A percentile compares a stretch with the other conserved stretches of the same genome.
phyloP scores from a whole-genome alignment of 2,113 vertebrate species.

The Melierax canorus region DNA sequence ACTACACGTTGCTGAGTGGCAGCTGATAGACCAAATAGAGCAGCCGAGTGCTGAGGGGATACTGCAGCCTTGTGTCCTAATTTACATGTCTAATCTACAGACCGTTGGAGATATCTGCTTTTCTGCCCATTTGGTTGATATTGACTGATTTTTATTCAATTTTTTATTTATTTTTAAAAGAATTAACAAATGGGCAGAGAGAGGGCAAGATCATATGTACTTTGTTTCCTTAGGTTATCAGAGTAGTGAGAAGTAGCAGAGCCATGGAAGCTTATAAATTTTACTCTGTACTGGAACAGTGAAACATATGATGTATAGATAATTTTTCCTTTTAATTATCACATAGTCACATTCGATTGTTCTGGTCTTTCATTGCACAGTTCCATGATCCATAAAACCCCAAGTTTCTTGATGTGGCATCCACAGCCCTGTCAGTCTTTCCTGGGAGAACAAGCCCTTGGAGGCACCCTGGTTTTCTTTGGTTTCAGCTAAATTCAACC shows the following conservation, averaged over 20 bases:
- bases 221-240: background rate
- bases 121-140: background rate
- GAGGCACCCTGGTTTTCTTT: background rate
- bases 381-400: background rate
- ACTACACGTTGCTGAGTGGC: background rate
- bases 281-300: background rate
- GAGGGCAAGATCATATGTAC: fast-evolving
- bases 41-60: background rate
- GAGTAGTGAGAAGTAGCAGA: background rate
- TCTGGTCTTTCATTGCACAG: background rate
- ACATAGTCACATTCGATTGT: background rate
- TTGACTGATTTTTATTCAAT: background rate
- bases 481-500: background rate
- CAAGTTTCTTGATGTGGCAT: background rate
- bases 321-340: background rate
- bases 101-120: background rate
- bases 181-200: background rate
- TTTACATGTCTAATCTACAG: background rate
- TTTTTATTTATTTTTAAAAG: background rate
- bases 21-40: background rate
- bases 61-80: background rate
- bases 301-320: background rate
- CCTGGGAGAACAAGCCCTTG: background rate
- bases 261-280: background rate
- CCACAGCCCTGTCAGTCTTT: background rate